Evolutionary conservation across 2,888 invertebrate genomes (phyloP), one percentile per base, ranked within the genome.

Genomic region (Barypeithes pellucidus): DNA sequence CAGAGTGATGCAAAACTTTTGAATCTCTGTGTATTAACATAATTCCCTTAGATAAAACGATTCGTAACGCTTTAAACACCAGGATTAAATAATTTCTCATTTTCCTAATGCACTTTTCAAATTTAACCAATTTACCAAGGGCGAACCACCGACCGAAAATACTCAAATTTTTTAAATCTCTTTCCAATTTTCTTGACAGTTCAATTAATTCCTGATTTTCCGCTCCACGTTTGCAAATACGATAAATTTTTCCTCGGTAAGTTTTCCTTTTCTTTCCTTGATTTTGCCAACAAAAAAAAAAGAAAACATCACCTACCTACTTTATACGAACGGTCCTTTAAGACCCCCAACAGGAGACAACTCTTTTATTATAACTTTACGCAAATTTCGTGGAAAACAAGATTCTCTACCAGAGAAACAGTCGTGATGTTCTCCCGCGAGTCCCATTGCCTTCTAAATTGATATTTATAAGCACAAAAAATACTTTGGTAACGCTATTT

Each of bases 121-220:
- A 14, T 54, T 54, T 33, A 54, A n/a, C 54, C 33, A 14, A 33
- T 33, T 12, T 54, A 54, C 29, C 12, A 33, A 22, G 50, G 7
- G 20, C 50, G 9, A 52, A 52, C 24, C 24, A n/a, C 29, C 54
- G 22, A 33, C 14, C 22, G 50, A 50, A 50, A 50, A 50, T 50
- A 54, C 33, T 20, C 14, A 54, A 54, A 54, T 54, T 54, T 33
- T 16, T 8, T 14, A 54, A 54, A 33, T 8, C 54, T 54, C 33
- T n/a, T 54, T 54, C 33, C 54, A 54, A 29, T 54, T 33, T 54
- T 33, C 33, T 16, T 33, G 54, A 54, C 54, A 54, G 29, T 54
- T 54, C 54, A 54, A 54, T 54, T 54, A 54, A 54, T 54, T 54
- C 11, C 7, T 33, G 29, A 52, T 54, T 33, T 54, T 54, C 54